phyloP scores from a whole-genome alignment of 1,140 invertebrate genomes.

The Forficula auricularia region DNA sequence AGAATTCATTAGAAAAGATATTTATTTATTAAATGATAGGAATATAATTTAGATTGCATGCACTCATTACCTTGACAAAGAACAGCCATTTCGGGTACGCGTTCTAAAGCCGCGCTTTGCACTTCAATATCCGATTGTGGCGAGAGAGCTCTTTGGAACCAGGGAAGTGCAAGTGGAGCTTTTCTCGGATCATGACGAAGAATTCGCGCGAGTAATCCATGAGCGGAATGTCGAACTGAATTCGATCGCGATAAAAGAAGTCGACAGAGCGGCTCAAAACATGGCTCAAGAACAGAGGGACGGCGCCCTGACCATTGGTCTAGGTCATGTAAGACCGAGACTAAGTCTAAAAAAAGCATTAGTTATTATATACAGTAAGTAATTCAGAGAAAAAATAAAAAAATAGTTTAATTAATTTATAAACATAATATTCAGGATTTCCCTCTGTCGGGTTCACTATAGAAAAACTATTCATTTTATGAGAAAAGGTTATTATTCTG shows the following conservation, averaged over 20 bases:
- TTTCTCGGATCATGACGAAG: slow-evolving; percentile 44
- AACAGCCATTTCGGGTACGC: slow-evolving; percentile 62
- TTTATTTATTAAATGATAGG: too few relatives aligned
- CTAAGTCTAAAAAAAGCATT: slow-evolving; percentile 35
- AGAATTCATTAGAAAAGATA: too few relatives aligned
- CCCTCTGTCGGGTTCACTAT: too few relatives aligned
- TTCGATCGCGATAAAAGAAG: slow-evolving; percentile 41
- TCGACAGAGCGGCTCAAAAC: slow-evolving; percentile 40
- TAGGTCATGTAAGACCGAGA: slow-evolving; percentile 46
- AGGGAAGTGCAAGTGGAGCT: slow-evolving; percentile 40
- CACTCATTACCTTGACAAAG: slow-evolving; percentile 61
- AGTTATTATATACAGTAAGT: slow-evolving; percentile 17
- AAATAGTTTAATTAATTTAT: too few relatives aligned
- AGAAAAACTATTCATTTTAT: too few relatives aligned
- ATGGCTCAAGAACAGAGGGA: slow-evolving; percentile 44
- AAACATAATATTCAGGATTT: too few relatives aligned
- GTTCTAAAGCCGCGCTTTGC: slow-evolving; percentile 57
- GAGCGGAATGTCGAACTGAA: slow-evolving; percentile 40
- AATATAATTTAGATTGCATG: too few relatives aligned
- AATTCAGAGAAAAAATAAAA: too few relatives aligned
- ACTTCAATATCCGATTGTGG: slow-evolving; percentile 57
- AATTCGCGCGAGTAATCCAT: slow-evolving; percentile 41
- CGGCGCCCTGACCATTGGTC: slow-evolving; percentile 47
- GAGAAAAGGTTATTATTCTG: too few relatives aligned
- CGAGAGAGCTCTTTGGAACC: slow-evolving; percentile 56